A percentile compares a stretch with the other conserved stretches of the same genome.
phyloP scores from a whole-genome alignment of 2,797 vertebrate species.

The Pangasius mekongensis region DNA sequence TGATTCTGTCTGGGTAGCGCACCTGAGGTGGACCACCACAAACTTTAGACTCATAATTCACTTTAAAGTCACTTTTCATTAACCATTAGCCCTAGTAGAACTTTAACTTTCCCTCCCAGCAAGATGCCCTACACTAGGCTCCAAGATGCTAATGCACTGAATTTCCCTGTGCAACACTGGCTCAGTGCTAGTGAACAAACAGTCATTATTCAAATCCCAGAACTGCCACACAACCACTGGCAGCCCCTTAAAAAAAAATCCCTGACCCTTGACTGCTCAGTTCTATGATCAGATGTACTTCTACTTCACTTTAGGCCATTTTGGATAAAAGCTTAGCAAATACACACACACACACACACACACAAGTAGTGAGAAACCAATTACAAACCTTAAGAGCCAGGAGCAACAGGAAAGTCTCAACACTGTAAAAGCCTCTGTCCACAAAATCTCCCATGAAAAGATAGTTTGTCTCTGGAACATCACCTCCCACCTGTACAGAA shows the following conservation, averaged over 20 bases:
- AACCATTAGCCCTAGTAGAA: not conserved
- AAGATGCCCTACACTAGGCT: not conserved
- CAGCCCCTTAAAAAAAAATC: not conserved
- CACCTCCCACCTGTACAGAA: slow-evolving; percentile 84
- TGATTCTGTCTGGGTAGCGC: slow-evolving; percentile 94
- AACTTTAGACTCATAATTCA: not conserved
- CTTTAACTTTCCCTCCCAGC: no score
- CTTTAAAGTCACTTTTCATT: no score
- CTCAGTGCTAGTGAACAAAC: not conserved
- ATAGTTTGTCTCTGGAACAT: slow-evolving; percentile 95
- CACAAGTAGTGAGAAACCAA: not conserved
- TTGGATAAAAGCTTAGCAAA: not conserved
- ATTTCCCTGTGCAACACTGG: not conserved
- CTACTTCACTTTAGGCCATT: not conserved
- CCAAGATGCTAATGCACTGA: not conserved
- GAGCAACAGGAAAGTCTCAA: slow-evolving; percentile 92
- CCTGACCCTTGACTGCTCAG: not conserved
- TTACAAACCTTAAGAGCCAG: slow-evolving; percentile 87
- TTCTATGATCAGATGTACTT: not conserved
- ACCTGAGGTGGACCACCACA: slow-evolving; percentile 72
- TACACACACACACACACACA: not conserved
- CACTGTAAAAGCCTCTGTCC: slow-evolving; percentile 94
- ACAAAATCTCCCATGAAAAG: slow-evolving; percentile 97
- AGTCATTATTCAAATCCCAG: not conserved
- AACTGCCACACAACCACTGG: not conserved